Conservation (phyloP, 2,888 invertebrate genomes). For the Leptura quadrifasciata region DNA sequence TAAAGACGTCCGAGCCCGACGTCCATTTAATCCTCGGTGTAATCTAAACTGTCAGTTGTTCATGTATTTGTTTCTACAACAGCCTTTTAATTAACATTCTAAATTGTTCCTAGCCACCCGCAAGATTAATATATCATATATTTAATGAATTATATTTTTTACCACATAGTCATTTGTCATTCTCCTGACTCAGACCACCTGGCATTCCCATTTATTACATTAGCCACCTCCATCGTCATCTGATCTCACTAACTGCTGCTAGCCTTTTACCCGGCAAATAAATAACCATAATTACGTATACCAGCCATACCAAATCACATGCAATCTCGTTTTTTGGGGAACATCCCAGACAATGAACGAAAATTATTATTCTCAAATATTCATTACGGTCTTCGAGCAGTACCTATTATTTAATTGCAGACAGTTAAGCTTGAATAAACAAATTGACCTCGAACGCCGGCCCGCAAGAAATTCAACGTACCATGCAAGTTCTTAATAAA, state of each 20-base stretch:
- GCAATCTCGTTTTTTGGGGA: background rate
- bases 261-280: no score
- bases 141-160: slow-evolving; percentile 6
- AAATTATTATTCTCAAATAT: slow-evolving; percentile 7
- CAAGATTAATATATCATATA: background rate
- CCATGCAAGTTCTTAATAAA: slow-evolving; percentile 18
- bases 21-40: no score
- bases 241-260: no score
- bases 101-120: background rate
- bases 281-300: no score
- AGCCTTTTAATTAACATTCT: background rate
- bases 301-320: no score
- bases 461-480: slow-evolving; percentile 18
- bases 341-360: background rate
- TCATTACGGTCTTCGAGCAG: background rate
- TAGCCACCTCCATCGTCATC: no score
- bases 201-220: background rate
- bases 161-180: slow-evolving; percentile 3
- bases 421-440: slow-evolving; percentile 29
- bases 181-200: slow-evolving; percentile 13
- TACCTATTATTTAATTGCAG: background rate
- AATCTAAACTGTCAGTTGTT: no score
- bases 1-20: no score
- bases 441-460: slow-evolving; percentile 21
- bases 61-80: no score